Evolutionary conservation across 2,113 vertebrate species (phyloP), one percentile per base, ranked within the genome.

Genomic region (Anser cygnoides): DNA sequence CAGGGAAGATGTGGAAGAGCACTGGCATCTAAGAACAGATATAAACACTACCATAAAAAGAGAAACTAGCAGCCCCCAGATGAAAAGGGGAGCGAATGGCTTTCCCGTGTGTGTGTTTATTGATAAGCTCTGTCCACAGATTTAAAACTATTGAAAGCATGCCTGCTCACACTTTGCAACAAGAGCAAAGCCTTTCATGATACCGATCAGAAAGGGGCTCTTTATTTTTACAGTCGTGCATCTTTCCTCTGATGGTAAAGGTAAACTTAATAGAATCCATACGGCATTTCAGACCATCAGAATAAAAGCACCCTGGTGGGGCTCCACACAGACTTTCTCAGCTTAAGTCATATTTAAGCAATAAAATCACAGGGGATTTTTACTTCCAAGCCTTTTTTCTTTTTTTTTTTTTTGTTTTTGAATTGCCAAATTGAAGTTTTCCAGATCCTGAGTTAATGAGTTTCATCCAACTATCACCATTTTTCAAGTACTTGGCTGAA

Each of bases 1-100:
- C 80, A 91, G 77, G 67, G 55, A 92, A 89, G 86, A 92, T 41
- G 77, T 66, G 61, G 54, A 90, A 87, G 71, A 93, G 84, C 59
- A 77, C 87, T 79, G 82, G 89, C 71, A 79, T 76, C 78, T 39
- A 55, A 70, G 87, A 93, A 77, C 41, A 82, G 54, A 73, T 82
- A 92, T 59, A 96, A 95, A 94, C 83, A 93, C 91, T 93, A 67
- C 87, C 95, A 96, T 89, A 96, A 94, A 95, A 92, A 73, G 90
- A 89, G 67, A 95, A 96, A 94, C 73, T 79, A 87, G 29, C n/a
- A 75, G 71, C 23, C 54, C 58, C 19, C 49, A 76, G 71, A 93
- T 85, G 77, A 89, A 93, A 90, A 93, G 52, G 46, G 63, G 39
- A 82, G 62, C 72, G 31, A 94, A 82, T 70, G 77, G 63, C 74